Evolutionary conservation across 2,888 invertebrate genomes (phyloP), one percentile per base, ranked within the genome.

Genomic region (Aphelenchoides bicaudatus): DNA sequence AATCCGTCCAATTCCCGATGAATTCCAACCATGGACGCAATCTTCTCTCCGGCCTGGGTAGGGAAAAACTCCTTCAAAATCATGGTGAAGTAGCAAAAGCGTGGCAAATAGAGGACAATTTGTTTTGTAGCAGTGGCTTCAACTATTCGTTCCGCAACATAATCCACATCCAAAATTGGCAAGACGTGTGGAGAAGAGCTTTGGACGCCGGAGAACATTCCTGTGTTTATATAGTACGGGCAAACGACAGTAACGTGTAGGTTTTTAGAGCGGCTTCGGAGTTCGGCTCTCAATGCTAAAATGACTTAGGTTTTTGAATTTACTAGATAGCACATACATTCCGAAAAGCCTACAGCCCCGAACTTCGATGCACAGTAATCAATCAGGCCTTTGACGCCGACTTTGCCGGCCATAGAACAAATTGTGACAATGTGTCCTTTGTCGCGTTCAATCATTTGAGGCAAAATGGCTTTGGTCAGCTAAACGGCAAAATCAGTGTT

Each of bases 341-440:
- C 93, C 72, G 91, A 89, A 78, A 92, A 90, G 0, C 94, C 94
- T 60, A 91, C 87, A 8, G 91, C 92, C 0, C 91, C 94, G 74
- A 88, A 89, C 82, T 96, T 96, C 34, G 91, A 91, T 1, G 92
- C 86, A 80, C 91, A 91, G 81, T 96, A 96, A 81, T 94, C 93
- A n/a, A 79, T 78, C 58, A 77, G 61, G 43, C 76, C 75, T 25
- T 72, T 71, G 89, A 49, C 88, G 85, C 80, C 89, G 85, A 31
- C 90, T 91, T 0, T 93, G 89, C 83, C 91, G 85, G 61, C 91
- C 91, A 78, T 72, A 6, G 75, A 75, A 6, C 93, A 91, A 59
- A 94, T 88, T 54, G 89, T 90, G 8, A 93, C 91, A 68, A 96
- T 87, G 80, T 94, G 94, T 6, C 94, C 94, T 68, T 87, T 86